Evolutionary conservation across 2,888 invertebrate genomes (phyloP), one percentile per base, ranked within the genome.

Genomic region (Drepana falcataria): DNA sequence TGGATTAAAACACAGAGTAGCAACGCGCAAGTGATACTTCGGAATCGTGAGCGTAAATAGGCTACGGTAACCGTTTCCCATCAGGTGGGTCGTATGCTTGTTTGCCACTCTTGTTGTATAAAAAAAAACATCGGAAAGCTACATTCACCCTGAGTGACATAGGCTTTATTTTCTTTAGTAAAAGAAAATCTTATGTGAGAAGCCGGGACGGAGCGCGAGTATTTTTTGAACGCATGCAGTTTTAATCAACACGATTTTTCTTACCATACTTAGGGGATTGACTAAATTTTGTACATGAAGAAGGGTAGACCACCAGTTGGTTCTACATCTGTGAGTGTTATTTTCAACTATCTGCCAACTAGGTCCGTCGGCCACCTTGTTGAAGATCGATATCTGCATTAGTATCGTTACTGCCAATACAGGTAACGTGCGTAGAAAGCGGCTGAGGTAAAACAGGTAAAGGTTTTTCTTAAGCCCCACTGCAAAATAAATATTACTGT

Each of bases 371-470:
- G 74, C 54, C 0, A 87, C 53, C 2, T 76, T 73, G 57, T 77
- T 75, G 2, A 83, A 63, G 2, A 84, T 52, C 0, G 85, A 80
- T 1, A 79, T 76, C 60, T 85, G 81, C 0, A 87, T 60, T 4
- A 87, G 62, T 1, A 81, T 69, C 9, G 69, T 63, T 0, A 80
- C 61, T 1, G 82, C 85, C 3, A 87, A 59, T 0, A 78, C 56
- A 0, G 87, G 87, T 49, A 85, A 83, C 77, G 87, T 79, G 2
- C 87, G 70, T 0, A 87, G 70, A 0, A 85, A 61, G 3, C 87
- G 84, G 48, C 85, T 79, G 4, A 87, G 60, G 61, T 87, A 87
- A 60, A 85, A 87, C 2, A 83, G 47, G 51, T 85, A 87, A 1
- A 87, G 63, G 40, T 71, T 82, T 55, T 75, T 82, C 0, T 85